Evolutionary conservation across 2,113 vertebrate genomes (phyloP).

Genomic region (Pedionomus torquatus): DNA sequence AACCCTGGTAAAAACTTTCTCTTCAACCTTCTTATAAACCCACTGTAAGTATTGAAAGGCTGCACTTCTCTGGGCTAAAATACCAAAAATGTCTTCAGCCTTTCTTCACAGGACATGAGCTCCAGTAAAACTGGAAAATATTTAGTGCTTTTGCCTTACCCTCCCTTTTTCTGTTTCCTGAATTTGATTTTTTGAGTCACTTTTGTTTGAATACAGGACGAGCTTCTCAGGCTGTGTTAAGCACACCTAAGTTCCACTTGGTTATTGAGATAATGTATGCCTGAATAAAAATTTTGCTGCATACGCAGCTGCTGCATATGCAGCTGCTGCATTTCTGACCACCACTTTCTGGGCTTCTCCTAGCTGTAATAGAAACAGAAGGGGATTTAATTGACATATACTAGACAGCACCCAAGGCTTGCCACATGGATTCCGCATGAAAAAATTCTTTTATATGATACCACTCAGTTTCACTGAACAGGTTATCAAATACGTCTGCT

Average conservation of each 20-base stretch:
- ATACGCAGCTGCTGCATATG: not conserved
- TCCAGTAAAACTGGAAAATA: not conserved
- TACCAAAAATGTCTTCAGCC: not conserved
- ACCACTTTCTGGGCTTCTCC: not conserved
- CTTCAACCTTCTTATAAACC: too few species aligned
- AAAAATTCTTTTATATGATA: not conserved
- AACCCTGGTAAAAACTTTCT: not conserved
- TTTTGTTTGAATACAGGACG: not conserved
- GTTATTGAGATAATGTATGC: not conserved
- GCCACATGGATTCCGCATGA: not conserved
- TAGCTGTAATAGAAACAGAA: not conserved
- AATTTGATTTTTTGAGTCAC: not conserved
- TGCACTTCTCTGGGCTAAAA: not conserved
- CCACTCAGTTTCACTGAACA: not conserved
- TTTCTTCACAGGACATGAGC: rapidly evolving
- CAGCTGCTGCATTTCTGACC: not conserved
- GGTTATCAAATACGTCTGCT: not conserved
- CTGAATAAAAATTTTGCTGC: not conserved
- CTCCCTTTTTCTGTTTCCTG: not conserved
- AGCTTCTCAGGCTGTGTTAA: not conserved
- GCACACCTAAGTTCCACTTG: not conserved
- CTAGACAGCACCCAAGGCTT: not conserved
- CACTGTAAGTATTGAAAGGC: not conserved
- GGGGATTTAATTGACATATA: not conserved
- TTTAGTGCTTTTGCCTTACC: not conserved